Conservation (phyloP, 2,888 invertebrate species). For the Chloroclystis v-ata region DNA sequence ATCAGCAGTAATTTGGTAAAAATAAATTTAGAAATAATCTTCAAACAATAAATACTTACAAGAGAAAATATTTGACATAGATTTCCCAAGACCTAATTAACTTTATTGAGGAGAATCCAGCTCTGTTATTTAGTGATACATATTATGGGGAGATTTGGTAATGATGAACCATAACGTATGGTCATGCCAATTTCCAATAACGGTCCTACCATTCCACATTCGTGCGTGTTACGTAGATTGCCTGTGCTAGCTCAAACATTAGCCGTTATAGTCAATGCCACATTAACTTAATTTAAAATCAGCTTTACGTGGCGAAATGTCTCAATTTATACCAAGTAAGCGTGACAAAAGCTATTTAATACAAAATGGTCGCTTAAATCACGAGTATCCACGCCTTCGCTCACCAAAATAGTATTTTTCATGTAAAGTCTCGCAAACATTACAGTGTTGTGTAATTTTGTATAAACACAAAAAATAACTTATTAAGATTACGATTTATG, state of each 20-base stretch:
- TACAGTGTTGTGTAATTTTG: slow-evolving; percentile 41
- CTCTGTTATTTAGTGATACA: too few species aligned
- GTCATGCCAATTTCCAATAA: not conserved
- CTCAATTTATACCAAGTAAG: slow-evolving; percentile 60
- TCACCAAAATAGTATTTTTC: slow-evolving; percentile 53
- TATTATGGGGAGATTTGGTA: too few species aligned
- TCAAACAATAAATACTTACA: too few species aligned
- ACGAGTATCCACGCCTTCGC: slow-evolving; percentile 51
- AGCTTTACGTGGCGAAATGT: slow-evolving; percentile 51
- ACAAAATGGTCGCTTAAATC: slow-evolving; percentile 61
- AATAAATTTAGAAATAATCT: too few species aligned
- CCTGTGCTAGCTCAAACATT: slow-evolving; percentile 12
- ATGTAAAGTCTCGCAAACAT: slow-evolving; percentile 52
- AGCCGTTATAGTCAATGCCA: slow-evolving; percentile 32
- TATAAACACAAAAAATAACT: slow-evolving; percentile 41
- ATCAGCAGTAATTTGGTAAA: too few species aligned
- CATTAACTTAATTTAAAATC: slow-evolving; percentile 40
- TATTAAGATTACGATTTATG: slow-evolving; percentile 44
- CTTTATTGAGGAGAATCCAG: too few species aligned
- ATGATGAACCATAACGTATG: too few species aligned
- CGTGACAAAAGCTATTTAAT: slow-evolving; percentile 64
- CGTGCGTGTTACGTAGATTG: slow-evolving; percentile 17
- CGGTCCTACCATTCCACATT: slow-evolving; percentile 5
- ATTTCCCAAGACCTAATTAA: too few species aligned
- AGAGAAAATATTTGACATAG: too few species aligned